Percentiles rank a stretch among this genome's conserved stretches.
phyloP scores from a whole-genome alignment of 2,797 vertebrate species.

The Megaceryle alcyon region DNA sequence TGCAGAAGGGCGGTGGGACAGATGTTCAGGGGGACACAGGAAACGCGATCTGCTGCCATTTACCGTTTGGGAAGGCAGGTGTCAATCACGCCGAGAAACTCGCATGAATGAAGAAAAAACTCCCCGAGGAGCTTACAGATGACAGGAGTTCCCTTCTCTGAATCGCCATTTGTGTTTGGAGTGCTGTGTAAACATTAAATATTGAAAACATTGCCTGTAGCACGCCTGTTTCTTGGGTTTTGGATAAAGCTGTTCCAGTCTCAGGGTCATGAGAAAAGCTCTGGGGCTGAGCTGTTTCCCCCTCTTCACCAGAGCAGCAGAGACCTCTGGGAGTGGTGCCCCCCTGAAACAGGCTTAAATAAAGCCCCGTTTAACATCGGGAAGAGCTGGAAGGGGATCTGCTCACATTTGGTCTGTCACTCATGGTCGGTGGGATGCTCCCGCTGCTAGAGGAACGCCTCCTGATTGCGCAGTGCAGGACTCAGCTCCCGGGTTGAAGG shows the following conservation, averaged over 20 bases:
- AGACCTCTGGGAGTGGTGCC: neutral
- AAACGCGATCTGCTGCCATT: neutral
- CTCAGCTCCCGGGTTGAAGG: fast-evolving
- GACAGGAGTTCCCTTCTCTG: neutral
- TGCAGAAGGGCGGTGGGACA: neutral
- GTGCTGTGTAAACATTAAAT: slow-evolving; percentile 35
- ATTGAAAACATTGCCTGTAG: slow-evolving; percentile 12
- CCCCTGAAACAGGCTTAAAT: neutral
- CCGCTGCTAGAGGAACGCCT: neutral
- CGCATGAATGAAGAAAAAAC: neutral
- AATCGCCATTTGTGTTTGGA: neutral
- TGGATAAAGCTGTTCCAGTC: neutral
- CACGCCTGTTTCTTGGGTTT: neutral
- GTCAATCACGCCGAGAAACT: neutral
- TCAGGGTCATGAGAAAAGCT: neutral
- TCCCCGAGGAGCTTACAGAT: neutral
- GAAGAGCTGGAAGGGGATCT: neutral
- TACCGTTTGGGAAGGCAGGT: fast-evolving
- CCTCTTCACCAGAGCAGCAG: neutral
- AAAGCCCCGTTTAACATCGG: neutral
- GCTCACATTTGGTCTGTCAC: fast-evolving
- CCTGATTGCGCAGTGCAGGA: fast-evolving
- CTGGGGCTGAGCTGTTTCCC: neutral
- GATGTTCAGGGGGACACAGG: fast-evolving
- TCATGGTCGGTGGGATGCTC: neutral